Evolutionary conservation across 2,113 vertebrate species (phyloP).

Genomic region (Cyphomyrus plagiostoma): DNA sequence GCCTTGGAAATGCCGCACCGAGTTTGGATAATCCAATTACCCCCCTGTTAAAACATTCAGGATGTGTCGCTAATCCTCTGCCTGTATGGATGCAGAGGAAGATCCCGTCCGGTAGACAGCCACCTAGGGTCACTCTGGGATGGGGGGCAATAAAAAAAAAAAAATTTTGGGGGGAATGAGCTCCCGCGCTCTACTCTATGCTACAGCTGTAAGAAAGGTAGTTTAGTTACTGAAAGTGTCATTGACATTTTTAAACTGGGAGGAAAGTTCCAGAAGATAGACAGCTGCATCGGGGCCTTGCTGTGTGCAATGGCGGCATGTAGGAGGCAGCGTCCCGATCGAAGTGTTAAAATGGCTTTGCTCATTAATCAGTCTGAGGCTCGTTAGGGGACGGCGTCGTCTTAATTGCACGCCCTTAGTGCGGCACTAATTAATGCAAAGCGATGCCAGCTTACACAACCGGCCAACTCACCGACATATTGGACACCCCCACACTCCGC

Average conservation of each 20-base stretch:
- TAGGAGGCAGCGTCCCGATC: background rate
- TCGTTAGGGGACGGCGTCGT: background rate
- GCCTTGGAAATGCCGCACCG: background rate
- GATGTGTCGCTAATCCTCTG: background rate
- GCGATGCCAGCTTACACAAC: background rate
- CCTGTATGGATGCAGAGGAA: background rate
- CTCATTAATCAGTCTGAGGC: background rate
- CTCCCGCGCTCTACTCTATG: background rate
- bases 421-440: slow-evolving; percentile 2
- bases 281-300: background rate
- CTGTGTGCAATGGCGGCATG: background rate
- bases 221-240: background rate
- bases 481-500: background rate
- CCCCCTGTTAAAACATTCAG: background rate
- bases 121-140: background rate
- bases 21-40: background rate
- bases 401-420: background rate
- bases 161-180: background rate
- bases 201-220: background rate
- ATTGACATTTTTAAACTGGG: background rate
- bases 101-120: background rate
- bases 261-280: background rate
- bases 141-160: background rate
- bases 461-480: background rate
- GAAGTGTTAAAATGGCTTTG: background rate